These are phyloP conservation scores for Trachythela sp. DNA, from an alignment of 64 coral and sea anemone genomes.

Conservation along the genomic window DNA sequence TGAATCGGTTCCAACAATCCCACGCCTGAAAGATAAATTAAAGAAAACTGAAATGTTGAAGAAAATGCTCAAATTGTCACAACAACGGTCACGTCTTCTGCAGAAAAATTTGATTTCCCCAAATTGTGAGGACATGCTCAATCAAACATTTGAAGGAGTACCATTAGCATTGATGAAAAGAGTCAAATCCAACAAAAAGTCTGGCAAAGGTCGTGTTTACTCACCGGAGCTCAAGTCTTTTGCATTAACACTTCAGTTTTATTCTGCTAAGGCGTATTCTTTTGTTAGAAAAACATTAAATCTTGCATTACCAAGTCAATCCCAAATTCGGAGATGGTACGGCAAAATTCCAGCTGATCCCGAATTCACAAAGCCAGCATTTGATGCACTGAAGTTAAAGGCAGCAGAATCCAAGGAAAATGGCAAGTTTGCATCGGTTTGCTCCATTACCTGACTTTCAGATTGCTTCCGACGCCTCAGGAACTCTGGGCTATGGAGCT, in stretches of 20 bases:
- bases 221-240: neutral
- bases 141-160: neutral
- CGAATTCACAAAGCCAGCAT: neutral
- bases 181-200: neutral
- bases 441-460: too few relatives aligned
- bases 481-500: too few relatives aligned
- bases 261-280: neutral
- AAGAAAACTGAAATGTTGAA: neutral
- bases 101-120: neutral
- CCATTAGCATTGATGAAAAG: neutral
- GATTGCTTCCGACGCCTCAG: too few relatives aligned
- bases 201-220: neutral
- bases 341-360: neutral
- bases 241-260: constrained; percentile 3
- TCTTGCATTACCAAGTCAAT: neutral
- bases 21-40: neutral
- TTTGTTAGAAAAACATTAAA: constrained; percentile 5
- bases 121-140: neutral
- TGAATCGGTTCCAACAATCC: neutral
- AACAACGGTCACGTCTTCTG: neutral
- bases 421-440: too few relatives aligned
- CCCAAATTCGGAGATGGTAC: neutral
- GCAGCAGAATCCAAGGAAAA: neutral
- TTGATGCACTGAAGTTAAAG: neutral
- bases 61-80: neutral